Conservation (phyloP, 2,797 vertebrate genomes). For the Rhinella marina region DNA sequence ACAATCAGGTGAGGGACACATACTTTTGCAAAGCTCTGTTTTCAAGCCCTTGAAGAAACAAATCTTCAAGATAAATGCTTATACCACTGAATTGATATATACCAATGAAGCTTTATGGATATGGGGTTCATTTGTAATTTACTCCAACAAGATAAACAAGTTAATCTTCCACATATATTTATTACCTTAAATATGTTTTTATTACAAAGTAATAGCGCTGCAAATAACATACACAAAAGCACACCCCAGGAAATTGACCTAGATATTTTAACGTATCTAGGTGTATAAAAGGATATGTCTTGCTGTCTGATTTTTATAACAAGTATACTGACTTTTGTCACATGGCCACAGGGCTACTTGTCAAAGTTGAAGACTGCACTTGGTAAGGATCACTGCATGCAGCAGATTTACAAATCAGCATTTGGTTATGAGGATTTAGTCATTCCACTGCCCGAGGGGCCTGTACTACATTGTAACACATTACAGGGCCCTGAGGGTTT, state of each 20-base stretch:
- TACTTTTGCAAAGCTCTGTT: neutral
- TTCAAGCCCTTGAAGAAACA: neutral
- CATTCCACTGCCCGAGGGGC: conserved; percentile 50
- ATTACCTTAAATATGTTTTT: neutral
- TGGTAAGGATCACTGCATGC: conserved; percentile 52
- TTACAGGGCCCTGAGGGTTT: conserved; percentile 55
- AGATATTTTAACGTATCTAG: conserved; percentile 31
- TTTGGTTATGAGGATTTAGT: conserved; percentile 57
- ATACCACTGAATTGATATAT: neutral
- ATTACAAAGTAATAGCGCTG: neutral
- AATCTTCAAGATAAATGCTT: neutral
- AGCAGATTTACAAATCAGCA: conserved; percentile 61
- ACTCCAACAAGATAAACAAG: neutral
- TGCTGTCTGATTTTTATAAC: conserved; percentile 49
- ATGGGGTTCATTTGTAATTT: neutral
- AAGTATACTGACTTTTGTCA: conserved; percentile 49
- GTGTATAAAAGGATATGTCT: conserved; percentile 22
- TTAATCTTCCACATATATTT: neutral
- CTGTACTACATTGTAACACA: conserved; percentile 55
- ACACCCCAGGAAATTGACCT: conserved; percentile 42
- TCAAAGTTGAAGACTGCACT: conserved; percentile 54
- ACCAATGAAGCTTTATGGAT: neutral
- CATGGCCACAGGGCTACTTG: conserved; percentile 60
- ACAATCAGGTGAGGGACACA: no score
- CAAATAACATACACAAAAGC: conserved; percentile 9